Base-by-base conservation (phyloP, 2,888 invertebrate genomes). In the Sinopyrophorus schimmeli region DNA sequence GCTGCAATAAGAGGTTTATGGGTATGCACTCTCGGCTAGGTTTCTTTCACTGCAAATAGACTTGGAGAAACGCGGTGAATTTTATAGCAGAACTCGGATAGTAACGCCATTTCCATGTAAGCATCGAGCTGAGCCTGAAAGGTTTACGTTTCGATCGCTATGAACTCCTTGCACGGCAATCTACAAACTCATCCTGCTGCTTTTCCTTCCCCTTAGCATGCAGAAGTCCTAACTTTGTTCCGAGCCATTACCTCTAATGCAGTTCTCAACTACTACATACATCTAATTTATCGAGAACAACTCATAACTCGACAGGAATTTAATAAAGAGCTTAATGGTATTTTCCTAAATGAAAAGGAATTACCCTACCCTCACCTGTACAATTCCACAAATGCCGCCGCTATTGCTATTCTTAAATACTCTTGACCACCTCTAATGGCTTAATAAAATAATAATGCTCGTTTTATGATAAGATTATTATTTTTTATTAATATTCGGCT, bases 191-290 rank as follows among this genome's bases (percentile, higher is more conserved):
- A 47, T 54, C 55, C 47, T 53, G 41, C 42, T 48, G 7, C 46
- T 52, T 57, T 53, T 55, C 34, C 37, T 49, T 51, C 51, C 47
- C 37, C 39, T 49, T 40, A 35, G 35, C 54, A 47, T 54, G 54
- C 54, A 54, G 43, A 53, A 48, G 49, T 49, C 44, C 52, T 54
- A 55, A 59, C 56, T 56, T 57, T 56, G 55, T 60, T 60, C 60
- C 62, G 44, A 53, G 44, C 55, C 61, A 62, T 62, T 59, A 59
- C 57, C 57, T 50, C 54, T 48, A 54, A 54, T 53, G 57, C 56
- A 55, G 55, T 57, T 57, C 58, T 54, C 55, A 58, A 61, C 58
- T 58, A 61, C 57, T 56, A 59, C 54, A 54, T 52, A 51, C 47
- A 52, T 47, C 52, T 52, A 47, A 47, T 52, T 52, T 52, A 52